phyloP scores from a whole-genome alignment of 2,113 vertebrate genomes.

The Hypomesus transpacificus region DNA sequence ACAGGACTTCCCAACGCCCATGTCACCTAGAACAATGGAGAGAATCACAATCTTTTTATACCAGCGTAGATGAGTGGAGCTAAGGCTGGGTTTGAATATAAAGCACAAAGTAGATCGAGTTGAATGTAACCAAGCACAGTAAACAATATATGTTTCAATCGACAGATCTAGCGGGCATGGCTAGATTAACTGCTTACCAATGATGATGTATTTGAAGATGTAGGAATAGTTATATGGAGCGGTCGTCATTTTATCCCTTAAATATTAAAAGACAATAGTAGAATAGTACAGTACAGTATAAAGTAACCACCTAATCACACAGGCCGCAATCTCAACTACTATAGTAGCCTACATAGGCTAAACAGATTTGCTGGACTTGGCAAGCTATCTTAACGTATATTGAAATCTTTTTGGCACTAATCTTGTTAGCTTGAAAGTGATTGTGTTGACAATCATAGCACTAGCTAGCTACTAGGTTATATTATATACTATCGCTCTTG shows the following conservation, averaged over 20 bases:
- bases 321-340: too few species aligned
- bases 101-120: not conserved
- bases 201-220: constrained; percentile 99
- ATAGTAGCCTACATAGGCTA: too few species aligned
- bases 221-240: constrained; percentile 99
- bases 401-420: too few species aligned
- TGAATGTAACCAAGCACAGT: not conserved
- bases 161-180: not conserved
- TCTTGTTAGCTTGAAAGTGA: too few species aligned
- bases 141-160: not conserved
- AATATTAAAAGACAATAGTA: constrained; percentile 28
- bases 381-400: too few species aligned
- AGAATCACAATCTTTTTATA: not conserved
- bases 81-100: too few species aligned
- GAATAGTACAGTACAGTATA: too few species aligned
- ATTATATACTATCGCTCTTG: too few species aligned
- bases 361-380: too few species aligned
- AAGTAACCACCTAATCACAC: too few species aligned
- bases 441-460: too few species aligned
- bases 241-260: constrained; percentile 90
- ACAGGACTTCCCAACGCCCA: constrained; percentile 98
- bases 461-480: too few species aligned
- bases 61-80: not conserved
- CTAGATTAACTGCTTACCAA: constrained; percentile 80
- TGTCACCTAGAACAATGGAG: constrained; percentile 77